Evolutionary conservation across 1,140 invertebrate genomes (phyloP).

Genomic region (Chionoecetes opilio): DNA sequence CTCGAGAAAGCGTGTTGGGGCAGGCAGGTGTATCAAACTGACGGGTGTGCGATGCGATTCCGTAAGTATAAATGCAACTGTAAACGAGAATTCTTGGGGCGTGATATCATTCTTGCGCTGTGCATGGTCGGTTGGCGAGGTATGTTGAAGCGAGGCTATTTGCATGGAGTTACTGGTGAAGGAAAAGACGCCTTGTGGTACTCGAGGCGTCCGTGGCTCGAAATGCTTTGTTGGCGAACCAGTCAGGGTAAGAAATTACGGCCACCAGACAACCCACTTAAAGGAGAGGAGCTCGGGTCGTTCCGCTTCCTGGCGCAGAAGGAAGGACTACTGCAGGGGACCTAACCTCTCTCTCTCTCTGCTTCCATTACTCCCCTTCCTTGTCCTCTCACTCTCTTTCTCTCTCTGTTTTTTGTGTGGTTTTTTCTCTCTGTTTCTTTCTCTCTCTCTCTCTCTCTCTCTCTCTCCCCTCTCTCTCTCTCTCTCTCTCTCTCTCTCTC

Average conservation of each 20-base stretch:
- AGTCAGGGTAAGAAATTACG: background rate
- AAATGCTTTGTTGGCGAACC: constrained; percentile 25
- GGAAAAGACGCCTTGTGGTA: background rate
- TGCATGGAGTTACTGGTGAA: constrained; percentile 2
- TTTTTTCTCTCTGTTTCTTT: too few relatives aligned
- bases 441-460: too few relatives aligned
- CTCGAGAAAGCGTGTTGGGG: background rate
- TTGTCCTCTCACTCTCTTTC: too few relatives aligned
- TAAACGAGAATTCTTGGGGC: background rate
- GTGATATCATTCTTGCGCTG: background rate
- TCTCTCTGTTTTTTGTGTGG: too few relatives aligned
- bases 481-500: too few relatives aligned
- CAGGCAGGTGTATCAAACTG: background rate
- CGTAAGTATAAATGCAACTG: background rate
- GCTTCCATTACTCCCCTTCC: too few relatives aligned
- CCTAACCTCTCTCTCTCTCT: background rate
- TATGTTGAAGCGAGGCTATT: background rate
- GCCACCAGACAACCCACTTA: constrained; percentile 4
- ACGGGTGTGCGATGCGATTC: background rate
- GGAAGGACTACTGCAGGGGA: constrained; percentile 11
- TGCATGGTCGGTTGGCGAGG: background rate
- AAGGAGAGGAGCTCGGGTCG: background rate
- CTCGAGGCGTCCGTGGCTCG: background rate
- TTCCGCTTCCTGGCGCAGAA: background rate
- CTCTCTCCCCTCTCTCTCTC: too few relatives aligned